Conservation (phyloP, 2,797 vertebrate species). For the Saxicola maurus region DNA sequence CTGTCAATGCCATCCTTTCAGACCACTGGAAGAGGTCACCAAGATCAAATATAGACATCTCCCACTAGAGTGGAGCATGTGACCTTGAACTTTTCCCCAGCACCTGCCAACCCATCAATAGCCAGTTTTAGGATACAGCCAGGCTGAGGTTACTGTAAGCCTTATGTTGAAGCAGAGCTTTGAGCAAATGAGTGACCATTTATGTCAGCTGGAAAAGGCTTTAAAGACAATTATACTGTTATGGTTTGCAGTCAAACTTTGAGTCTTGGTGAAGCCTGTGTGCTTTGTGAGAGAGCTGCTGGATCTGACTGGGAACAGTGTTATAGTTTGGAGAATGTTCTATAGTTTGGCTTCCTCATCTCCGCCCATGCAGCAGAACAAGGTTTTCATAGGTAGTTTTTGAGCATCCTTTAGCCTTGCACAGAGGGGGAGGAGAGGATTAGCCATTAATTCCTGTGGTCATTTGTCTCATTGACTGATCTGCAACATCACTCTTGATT, state of each 20-base stretch:
- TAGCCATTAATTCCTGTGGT: neutral
- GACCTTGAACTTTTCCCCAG: slow-evolving; percentile 31
- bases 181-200: neutral
- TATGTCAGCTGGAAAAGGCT: slow-evolving; percentile 6
- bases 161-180: neutral
- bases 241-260: neutral
- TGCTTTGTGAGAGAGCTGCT: neutral
- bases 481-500: neutral
- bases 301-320: neutral
- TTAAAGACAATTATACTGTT: neutral
- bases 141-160: neutral
- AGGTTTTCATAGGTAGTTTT: neutral
- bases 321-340: neutral
- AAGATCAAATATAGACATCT: slow-evolving; percentile 51
- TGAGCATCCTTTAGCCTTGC: neutral
- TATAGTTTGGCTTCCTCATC: neutral
- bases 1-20: slow-evolving; percentile 50
- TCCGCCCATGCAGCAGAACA: neutral
- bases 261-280: neutral
- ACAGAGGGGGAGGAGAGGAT: neutral
- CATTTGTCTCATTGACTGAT: neutral
- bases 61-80: neutral
- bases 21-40: slow-evolving; percentile 25
- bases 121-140: slow-evolving; percentile 10
- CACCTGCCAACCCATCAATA: slow-evolving; percentile 37